A percentile compares a stretch with the other conserved stretches of the same genome.
phyloP scores from a whole-genome alignment of 1,140 invertebrate species.

The Orussus abietinus region DNA sequence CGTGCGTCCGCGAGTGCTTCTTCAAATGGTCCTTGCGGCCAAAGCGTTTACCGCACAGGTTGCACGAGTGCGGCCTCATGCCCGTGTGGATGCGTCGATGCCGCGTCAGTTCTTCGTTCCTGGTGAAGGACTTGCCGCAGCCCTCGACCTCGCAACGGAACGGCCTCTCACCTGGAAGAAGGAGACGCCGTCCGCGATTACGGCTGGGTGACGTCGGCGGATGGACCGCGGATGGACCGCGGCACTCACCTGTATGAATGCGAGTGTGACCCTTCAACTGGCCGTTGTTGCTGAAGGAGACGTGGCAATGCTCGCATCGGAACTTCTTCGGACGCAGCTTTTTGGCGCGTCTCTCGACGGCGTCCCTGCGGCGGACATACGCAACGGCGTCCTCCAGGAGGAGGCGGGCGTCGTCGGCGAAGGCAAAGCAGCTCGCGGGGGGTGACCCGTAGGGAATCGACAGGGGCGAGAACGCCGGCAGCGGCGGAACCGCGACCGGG shows the following conservation, averaged over 20 bases:
- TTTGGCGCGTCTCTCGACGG: too few relatives aligned
- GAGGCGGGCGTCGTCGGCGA: too few relatives aligned
- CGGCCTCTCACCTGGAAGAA: conserved; percentile 71
- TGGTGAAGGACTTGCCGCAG: conserved; percentile 86
- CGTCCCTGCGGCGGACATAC: too few relatives aligned
- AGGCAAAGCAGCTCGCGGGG: too few relatives aligned
- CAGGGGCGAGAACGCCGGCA: too few relatives aligned
- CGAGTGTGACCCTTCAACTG: conserved; percentile 87
- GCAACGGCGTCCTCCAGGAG: too few relatives aligned
- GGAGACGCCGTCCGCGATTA: too few relatives aligned
- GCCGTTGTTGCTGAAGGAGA: conserved; percentile 89
- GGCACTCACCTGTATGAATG: conserved; percentile 78
- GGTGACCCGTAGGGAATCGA: too few relatives aligned
- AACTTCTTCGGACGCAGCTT: conserved; percentile 86
- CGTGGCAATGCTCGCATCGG: conserved; percentile 81
- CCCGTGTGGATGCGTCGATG: conserved; percentile 89
- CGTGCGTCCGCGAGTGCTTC: conserved; percentile 74
- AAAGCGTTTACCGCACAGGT: conserved; percentile 79
- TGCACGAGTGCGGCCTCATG: conserved; percentile 73
- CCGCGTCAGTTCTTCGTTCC: conserved; percentile 89
- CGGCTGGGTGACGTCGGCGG: too few relatives aligned
- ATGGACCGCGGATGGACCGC: too few relatives aligned
- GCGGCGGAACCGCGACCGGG: too few relatives aligned
- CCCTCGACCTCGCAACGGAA: conserved; percentile 79
- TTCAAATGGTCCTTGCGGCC: conserved; percentile 86